A percentile compares a stretch with the other conserved stretches of the same genome.
Conservation (phyloP, 2,888 invertebrate species). For the Lasius fuliginosus region DNA sequence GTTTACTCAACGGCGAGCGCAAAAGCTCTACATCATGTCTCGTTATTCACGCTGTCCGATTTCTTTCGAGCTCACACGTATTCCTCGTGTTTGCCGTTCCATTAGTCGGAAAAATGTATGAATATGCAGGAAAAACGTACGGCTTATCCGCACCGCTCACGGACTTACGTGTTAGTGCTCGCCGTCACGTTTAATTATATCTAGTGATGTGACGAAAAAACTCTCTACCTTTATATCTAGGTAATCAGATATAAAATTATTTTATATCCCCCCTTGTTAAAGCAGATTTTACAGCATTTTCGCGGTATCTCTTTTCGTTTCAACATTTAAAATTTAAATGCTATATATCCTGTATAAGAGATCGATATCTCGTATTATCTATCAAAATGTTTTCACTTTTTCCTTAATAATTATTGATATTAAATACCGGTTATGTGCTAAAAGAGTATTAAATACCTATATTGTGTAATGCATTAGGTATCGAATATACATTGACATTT, state of each 20-base stretch:
- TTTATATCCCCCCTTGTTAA: not conserved
- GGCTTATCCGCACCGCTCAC: not conserved
- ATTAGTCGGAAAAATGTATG: slow-evolving; percentile 55
- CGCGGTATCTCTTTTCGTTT: not conserved
- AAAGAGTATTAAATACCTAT: not conserved
- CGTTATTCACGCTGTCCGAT: slow-evolving; percentile 55
- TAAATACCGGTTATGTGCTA: not conserved
- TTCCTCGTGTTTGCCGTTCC: slow-evolving; percentile 45
- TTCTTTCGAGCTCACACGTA: slow-evolving; percentile 34
- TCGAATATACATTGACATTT: not conserved
- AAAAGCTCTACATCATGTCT: slow-evolving; percentile 18
- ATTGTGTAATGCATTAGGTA: not conserved
- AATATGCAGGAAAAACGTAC: slow-evolving; percentile 51
- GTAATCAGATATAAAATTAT: slow-evolving; percentile 23
- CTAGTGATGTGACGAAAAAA: not conserved
- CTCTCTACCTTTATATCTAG: not conserved
- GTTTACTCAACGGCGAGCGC: slow-evolving; percentile 31
- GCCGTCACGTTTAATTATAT: slow-evolving; percentile 30
- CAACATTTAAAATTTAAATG: not conserved
- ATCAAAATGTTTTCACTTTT: not conserved
- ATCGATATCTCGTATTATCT: not conserved
- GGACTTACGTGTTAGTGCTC: slow-evolving; percentile 20
- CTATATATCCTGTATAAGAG: not conserved
- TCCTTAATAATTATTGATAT: not conserved
- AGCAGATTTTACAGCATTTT: not conserved